Conservation (phyloP, 35 echinoderm and acorn worm species). For the Lytechinus pictus region DNA sequence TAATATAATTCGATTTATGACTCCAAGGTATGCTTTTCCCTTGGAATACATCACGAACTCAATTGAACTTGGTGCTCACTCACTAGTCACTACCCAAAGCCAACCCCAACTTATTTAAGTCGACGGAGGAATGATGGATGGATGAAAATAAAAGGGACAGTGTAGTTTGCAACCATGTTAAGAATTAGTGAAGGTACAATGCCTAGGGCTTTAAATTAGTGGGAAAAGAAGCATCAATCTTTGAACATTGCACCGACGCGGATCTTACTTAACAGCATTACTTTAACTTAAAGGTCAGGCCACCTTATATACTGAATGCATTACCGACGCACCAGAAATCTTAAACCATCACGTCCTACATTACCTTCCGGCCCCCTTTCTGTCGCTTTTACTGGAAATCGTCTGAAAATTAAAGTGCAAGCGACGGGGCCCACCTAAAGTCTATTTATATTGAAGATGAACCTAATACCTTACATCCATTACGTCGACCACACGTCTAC, state of each 20-base stretch:
- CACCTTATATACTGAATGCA: not conserved
- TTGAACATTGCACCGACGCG: not conserved
- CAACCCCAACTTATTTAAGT: not conserved
- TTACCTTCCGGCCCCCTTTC: not conserved
- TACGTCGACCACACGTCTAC: not conserved
- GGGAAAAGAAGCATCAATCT: not conserved
- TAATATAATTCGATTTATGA: conserved; percentile 15
- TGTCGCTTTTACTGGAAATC: not conserved
- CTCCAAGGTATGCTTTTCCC: not conserved
- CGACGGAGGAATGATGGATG: not conserved
- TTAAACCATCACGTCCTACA: not conserved
- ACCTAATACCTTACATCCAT: not conserved
- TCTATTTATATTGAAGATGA: conserved; percentile 6
- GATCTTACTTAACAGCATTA: not conserved
- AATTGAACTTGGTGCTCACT: not conserved
- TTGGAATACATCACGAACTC: conserved; percentile 17
- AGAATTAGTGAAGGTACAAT: not conserved
- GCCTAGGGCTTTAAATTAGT: not conserved
- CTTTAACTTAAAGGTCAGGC: conserved; percentile 10
- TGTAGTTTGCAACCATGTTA: not conserved
- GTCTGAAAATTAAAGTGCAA: not conserved
- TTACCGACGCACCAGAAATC: not conserved
- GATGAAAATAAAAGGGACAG: not conserved
- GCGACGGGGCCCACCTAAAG: not conserved
- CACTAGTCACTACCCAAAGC: not conserved